These are phyloP conservation scores for Bovichtus diacanthus DNA, from an alignment of 2,797 vertebrate species.

Conservation along the genomic window DNA sequence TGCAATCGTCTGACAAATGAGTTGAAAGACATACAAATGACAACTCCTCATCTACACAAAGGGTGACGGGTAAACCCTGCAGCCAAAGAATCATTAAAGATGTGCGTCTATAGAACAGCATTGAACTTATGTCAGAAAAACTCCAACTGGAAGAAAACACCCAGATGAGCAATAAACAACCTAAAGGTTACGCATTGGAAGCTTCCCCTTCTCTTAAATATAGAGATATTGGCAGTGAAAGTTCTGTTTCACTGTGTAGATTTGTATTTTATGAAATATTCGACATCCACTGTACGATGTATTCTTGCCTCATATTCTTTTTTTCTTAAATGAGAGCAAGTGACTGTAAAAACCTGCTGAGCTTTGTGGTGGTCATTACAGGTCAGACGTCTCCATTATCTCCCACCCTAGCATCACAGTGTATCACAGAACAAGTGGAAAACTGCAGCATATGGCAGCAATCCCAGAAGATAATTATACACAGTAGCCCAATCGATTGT, in stretches of 20 bases:
- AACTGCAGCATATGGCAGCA: slow-evolving; percentile 3
- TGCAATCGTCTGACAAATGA: not conserved
- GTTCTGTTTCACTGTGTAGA: not conserved
- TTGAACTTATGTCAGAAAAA: slow-evolving; percentile 20
- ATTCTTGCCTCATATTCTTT: not conserved
- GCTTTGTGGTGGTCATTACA: not conserved
- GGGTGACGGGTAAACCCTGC: not conserved
- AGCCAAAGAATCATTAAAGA: not conserved
- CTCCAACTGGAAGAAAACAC: not conserved
- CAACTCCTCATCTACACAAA: not conserved
- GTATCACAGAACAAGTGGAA: not conserved
- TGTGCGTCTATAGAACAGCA: slow-evolving; percentile 14
- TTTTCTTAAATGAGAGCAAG: not conserved
- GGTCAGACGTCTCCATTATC: not conserved
- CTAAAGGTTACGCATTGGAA: not conserved
- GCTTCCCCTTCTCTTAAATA: not conserved
- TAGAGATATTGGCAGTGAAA: not conserved
- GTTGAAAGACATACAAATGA: not conserved
- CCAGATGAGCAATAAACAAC: not conserved
- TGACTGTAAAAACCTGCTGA: not conserved
- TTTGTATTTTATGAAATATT: not conserved
- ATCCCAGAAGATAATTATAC: not conserved
- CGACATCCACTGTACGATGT: not conserved
- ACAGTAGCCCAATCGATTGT: not conserved
- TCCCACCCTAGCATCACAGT: not conserved